Percentiles rank a stretch among this genome's conserved stretches.
phyloP scores from a whole-genome alignment of 2,797 vertebrate genomes.

The Clarias fuscus region DNA sequence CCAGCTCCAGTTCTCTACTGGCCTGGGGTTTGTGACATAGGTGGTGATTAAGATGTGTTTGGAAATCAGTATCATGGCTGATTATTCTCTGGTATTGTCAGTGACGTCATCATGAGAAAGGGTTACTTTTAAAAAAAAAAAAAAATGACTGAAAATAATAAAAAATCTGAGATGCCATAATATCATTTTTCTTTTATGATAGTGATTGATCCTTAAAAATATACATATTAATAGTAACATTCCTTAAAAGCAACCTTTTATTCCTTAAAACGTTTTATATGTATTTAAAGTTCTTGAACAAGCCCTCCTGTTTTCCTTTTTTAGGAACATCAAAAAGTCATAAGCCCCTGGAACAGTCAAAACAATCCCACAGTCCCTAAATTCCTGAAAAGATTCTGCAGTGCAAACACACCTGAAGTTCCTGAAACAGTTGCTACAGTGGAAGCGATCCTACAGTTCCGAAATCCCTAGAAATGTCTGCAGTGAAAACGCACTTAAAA shows the following conservation, averaged over 20 bases:
- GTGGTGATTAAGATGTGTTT: background rate
- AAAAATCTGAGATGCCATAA: background rate
- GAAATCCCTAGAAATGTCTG: background rate
- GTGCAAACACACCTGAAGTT: background rate
- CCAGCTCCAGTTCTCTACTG: background rate
- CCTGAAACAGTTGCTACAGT: background rate
- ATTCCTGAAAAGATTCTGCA: background rate
- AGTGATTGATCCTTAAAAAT: background rate
- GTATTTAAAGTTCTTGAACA: background rate
- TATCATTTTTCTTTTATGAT: background rate
- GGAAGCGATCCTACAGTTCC: background rate
- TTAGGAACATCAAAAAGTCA: no score
- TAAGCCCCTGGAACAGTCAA: background rate
- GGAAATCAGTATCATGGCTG: no score
- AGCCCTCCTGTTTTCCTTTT: no score
- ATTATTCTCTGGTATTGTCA: background rate
- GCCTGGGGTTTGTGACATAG: background rate
- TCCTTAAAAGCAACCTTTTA: no score
- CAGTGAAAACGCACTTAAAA: background rate
- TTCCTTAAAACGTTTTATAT: no score
- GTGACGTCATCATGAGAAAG: background rate
- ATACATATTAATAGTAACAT: no score
- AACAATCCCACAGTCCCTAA: background rate
- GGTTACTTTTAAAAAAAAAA: background rate
- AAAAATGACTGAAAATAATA: background rate